Evolutionary conservation across 2,888 invertebrate genomes (phyloP).

Genomic region (Tenthredo notha): DNA sequence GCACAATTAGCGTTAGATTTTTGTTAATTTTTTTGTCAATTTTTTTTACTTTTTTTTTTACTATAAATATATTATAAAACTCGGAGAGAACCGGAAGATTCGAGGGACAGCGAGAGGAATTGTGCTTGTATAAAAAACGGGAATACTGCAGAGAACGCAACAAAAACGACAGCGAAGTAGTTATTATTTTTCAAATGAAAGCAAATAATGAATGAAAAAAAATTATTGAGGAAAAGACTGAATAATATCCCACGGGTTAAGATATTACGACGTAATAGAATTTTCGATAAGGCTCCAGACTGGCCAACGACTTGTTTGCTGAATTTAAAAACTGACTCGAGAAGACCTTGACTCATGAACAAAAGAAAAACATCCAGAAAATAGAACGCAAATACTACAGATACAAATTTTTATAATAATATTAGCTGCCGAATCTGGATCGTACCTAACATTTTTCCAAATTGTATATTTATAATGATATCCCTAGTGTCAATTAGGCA

Average conservation of each 20-base stretch:
- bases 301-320: neutral
- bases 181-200: neutral
- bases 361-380: neutral
- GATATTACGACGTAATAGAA: neutral
- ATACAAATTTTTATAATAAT: neutral
- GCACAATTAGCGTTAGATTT: too few species aligned
- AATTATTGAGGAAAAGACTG: neutral
- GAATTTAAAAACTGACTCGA: neutral
- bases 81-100: neutral
- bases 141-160: neutral
- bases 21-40: too few species aligned
- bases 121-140: neutral
- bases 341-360: neutral
- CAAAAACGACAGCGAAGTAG: neutral
- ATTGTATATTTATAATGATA: too few species aligned
- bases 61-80: too few species aligned
- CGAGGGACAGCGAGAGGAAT: neutral
- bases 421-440: too few species aligned
- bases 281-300: neutral
- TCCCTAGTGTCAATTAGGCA: too few species aligned
- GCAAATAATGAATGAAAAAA: neutral
- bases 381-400: neutral
- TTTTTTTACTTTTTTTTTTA: too few species aligned
- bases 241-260: neutral
- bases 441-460: too few species aligned